Conservation (phyloP, 2,113 vertebrate species). For the Ochotona princeps region DNA sequence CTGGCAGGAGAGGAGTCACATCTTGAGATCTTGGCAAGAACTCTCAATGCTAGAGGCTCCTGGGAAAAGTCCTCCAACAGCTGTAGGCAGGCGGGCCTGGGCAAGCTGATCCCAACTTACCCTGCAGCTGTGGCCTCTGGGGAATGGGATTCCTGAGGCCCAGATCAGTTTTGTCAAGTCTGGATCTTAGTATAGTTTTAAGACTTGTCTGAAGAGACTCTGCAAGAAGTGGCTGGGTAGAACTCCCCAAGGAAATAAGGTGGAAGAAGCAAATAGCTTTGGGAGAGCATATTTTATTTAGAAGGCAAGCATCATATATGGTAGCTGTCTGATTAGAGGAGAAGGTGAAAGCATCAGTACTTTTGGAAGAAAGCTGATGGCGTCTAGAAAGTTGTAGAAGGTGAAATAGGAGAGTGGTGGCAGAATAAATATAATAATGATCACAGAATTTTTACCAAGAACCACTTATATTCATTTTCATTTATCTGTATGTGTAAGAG, state of each 20-base stretch:
- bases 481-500: not conserved
- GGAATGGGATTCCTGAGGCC: not conserved
- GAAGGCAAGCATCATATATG: not conserved
- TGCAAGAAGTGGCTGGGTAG: not conserved
- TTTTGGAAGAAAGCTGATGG: not conserved
- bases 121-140: not conserved
- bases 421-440: not conserved
- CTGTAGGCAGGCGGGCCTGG: not conserved
- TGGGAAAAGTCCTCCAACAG: not conserved
- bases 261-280: not conserved
- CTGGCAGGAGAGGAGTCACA: conserved; percentile 28
- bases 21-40: conserved; percentile 46
- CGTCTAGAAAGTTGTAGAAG: not conserved
- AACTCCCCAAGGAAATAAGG: not conserved
- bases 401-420: not conserved
- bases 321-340: not conserved
- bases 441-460: not conserved
- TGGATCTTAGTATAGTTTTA: not conserved
- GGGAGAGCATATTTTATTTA: not conserved
- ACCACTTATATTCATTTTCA: not conserved
- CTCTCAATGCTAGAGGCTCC: not conserved
- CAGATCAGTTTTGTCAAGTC: not conserved
- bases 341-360: not conserved
- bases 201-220: not conserved
- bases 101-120: not conserved